A percentile compares a stretch with the other conserved stretches of the same genome.
Evolutionary conservation across 2,113 vertebrate genomes (phyloP).

Genomic region (Gopherus evgoodei): DNA sequence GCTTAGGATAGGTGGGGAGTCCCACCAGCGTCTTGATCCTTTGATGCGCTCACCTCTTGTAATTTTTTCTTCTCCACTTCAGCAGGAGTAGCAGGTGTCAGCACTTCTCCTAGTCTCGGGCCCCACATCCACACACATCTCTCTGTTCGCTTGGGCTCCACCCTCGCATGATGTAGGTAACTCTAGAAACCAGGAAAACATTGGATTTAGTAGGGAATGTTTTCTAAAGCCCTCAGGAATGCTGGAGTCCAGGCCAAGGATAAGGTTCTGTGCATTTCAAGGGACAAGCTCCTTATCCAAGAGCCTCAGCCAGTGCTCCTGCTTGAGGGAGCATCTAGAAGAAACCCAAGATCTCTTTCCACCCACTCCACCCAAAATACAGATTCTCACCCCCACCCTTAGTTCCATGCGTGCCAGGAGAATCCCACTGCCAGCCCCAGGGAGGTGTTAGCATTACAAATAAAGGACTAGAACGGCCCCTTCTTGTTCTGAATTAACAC

Average conservation of each 20-base stretch:
- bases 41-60: neutral
- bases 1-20: neutral
- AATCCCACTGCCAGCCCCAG: neutral
- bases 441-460: neutral
- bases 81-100: neutral
- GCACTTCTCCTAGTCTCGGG: neutral
- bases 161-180: neutral
- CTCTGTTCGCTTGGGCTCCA: neutral
- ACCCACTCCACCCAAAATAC: accelerated
- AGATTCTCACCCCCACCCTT: neutral
- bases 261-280: accelerated
- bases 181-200: neutral
- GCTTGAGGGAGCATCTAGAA: neutral
- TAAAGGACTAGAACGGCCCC: neutral
- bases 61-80: neutral
- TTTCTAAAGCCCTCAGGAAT: slow-evolving; percentile 4
- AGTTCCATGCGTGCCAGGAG: neutral
- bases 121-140: neutral
- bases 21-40: neutral
- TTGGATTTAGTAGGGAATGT: neutral
- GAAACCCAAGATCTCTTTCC: slow-evolving; percentile 8
- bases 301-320: neutral
- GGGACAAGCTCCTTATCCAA: neutral
- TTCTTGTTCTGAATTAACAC: neutral
- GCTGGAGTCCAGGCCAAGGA: neutral